Conservation (phyloP, 64 coral and sea anemone genomes). For the Stylophora pistillata region DNA sequence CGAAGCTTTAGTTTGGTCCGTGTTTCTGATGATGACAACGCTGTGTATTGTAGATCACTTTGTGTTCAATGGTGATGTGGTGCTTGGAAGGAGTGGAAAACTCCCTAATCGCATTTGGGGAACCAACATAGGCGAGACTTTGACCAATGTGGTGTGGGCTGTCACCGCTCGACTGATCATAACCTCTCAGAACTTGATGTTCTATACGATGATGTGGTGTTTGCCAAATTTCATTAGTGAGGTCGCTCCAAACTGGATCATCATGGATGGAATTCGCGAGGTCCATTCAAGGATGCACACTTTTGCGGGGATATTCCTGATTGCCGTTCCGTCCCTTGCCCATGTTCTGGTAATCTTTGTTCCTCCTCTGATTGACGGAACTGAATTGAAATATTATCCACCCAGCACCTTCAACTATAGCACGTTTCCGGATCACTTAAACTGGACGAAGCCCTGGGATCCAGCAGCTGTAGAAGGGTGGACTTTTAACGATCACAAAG, state of each 20-base stretch:
- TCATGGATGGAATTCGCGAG: conserved; percentile 46
- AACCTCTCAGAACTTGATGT: conserved; percentile 67
- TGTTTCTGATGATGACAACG: conserved; percentile 22
- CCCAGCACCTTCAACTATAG: conserved; percentile 67
- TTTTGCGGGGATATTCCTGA: conserved; percentile 70
- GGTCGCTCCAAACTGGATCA: conserved; percentile 45
- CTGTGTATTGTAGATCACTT: conserved; percentile 61
- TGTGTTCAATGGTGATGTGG: conserved; percentile 44
- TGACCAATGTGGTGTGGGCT: conserved; percentile 67
- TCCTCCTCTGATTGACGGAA: conserved; percentile 71
- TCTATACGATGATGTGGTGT: conserved; percentile 70
- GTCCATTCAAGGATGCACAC: conserved; percentile 50
- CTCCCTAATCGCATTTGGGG: conserved; percentile 41
- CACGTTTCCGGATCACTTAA: conserved; percentile 47
- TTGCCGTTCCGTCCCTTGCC: conserved; percentile 65
- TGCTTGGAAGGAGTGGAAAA: conserved; percentile 52
- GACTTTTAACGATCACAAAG: conserved; percentile 66
- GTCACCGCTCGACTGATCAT: conserved; percentile 70
- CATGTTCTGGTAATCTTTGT: conserved; percentile 76
- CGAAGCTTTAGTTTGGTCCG: conserved; percentile 42
- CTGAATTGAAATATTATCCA: conserved; percentile 54
- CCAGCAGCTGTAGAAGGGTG: conserved; percentile 66
- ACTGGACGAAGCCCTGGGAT: conserved; percentile 73
- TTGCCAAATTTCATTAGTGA: conserved; percentile 64
- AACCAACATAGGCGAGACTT: conserved; percentile 50